These are phyloP conservation scores for Coelinius sp. DNA, from an alignment of 2,888 invertebrate species.

Conservation along the genomic window DNA sequence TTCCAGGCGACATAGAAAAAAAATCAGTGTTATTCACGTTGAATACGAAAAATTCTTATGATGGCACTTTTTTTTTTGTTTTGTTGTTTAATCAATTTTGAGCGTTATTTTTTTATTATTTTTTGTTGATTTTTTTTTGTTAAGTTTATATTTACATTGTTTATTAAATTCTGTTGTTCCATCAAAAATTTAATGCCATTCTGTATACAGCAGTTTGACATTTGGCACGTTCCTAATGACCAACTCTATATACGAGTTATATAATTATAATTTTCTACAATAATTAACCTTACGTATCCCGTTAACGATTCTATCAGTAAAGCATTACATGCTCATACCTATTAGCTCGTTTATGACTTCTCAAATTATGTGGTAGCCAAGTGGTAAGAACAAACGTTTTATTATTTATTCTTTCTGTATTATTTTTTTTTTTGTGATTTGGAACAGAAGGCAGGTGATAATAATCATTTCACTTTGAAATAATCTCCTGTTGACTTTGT, in stretches of 20 bases:
- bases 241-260: slow-evolving; percentile 27
- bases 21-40: slow-evolving; percentile 40
- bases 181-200: slow-evolving; percentile 43
- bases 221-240: slow-evolving; percentile 42
- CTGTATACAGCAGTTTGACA: slow-evolving; percentile 45
- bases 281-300: slow-evolving; percentile 37
- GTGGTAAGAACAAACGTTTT: slow-evolving; percentile 22
- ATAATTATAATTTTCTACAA: slow-evolving; percentile 34
- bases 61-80: slow-evolving; percentile 38
- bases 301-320: slow-evolving; percentile 31
- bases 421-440: slow-evolving; percentile 16
- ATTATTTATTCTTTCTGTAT: slow-evolving; percentile 19
- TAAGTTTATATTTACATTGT: slow-evolving; percentile 35
- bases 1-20: slow-evolving; percentile 34
- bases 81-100: slow-evolving; percentile 34
- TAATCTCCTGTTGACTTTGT: slow-evolving; percentile 32
- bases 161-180: background rate
- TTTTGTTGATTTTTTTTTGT: background rate
- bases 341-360: slow-evolving; percentile 34
- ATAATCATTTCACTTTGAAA: slow-evolving; percentile 32
- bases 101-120: slow-evolving; percentile 31
- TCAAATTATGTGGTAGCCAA: slow-evolving; percentile 34
- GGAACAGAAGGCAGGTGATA: slow-evolving; percentile 35
- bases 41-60: slow-evolving; percentile 32
- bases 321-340: slow-evolving; percentile 39